Conservation (phyloP, 2,113 vertebrate species). For the Romanogobio albipinnatus region DNA sequence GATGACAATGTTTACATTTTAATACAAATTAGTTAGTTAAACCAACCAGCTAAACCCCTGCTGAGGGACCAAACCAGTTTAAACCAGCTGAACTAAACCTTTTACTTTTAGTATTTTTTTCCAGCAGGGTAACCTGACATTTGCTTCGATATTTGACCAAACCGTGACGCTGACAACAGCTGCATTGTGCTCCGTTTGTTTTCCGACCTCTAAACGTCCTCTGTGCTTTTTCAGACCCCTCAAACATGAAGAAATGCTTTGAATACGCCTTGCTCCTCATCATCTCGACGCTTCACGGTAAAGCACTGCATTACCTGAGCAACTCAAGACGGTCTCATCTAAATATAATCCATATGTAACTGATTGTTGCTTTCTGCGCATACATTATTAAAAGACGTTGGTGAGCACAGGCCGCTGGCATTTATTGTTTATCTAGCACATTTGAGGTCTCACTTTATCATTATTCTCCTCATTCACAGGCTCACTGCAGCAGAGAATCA, state of each 20-base stretch:
- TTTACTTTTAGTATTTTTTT: neutral
- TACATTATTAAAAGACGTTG: neutral
- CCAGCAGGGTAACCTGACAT: neutral
- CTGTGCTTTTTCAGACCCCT: slow-evolving; percentile 6
- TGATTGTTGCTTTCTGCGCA: neutral
- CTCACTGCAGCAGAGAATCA: slow-evolving; percentile 65
- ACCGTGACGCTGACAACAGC: neutral
- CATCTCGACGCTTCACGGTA: slow-evolving; percentile 48
- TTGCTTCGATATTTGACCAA: neutral
- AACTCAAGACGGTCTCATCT: neutral
- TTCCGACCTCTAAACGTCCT: neutral
- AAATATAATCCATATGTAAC: slow-evolving; percentile 23
- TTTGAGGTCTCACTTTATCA: neutral
- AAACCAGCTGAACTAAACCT: neutral
- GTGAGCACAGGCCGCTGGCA: neutral
- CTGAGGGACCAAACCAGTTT: neutral
- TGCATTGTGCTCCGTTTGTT: neutral
- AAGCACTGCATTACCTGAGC: neutral
- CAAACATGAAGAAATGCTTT: slow-evolving; percentile 46
- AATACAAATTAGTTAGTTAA: neutral
- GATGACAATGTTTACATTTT: neutral
- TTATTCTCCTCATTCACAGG: slow-evolving; percentile 55
- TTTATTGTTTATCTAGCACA: neutral
- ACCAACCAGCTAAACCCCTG: neutral
- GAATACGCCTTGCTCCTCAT: slow-evolving; percentile 38